Conservation (phyloP, 2,888 invertebrate species). For the Fissipunctia ypsillon region DNA sequence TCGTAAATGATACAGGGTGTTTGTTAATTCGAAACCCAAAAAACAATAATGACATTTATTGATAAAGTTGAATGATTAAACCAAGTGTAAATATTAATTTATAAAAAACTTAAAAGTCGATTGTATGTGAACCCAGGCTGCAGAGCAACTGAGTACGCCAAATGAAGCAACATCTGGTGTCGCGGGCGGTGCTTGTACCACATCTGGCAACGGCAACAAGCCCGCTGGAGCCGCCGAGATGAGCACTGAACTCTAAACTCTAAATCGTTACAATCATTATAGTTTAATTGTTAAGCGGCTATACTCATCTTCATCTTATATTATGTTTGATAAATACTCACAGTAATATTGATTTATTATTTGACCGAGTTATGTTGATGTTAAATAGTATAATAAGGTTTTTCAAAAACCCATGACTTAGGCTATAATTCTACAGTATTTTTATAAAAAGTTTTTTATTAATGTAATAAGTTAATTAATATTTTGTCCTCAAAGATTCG, state of each 20-base stretch:
- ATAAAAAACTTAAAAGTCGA: neutral
- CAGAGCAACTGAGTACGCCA: constrained; percentile 87
- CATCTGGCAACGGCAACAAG: constrained; percentile 76
- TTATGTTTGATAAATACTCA: constrained; percentile 55
- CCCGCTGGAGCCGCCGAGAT: constrained; percentile 89
- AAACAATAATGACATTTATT: neutral
- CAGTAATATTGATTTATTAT: constrained; percentile 60
- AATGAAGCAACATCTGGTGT: constrained; percentile 71
- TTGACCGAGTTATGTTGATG: constrained; percentile 59
- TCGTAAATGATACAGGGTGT: constrained; percentile 41
- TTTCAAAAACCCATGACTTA: constrained; percentile 45
- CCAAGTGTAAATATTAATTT: neutral
- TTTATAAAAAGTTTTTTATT: constrained; percentile 58
- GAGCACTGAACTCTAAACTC: constrained; percentile 93
- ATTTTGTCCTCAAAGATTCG: constrained; percentile 41
- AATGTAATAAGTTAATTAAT: constrained; percentile 37
- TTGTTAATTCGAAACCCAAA: constrained; percentile 5
- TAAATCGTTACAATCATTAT: constrained; percentile 72
- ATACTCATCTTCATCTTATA: constrained; percentile 26
- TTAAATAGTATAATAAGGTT: constrained; percentile 48
- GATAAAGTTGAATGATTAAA: constrained; percentile 3
- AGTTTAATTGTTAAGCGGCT: constrained; percentile 40
- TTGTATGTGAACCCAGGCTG: constrained; percentile 78
- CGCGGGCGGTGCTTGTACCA: constrained; percentile 64
- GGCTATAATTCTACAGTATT: constrained; percentile 55